Evolutionary conservation across 2,888 invertebrate species (phyloP).

Genomic region (Poecilus cupreus): DNA sequence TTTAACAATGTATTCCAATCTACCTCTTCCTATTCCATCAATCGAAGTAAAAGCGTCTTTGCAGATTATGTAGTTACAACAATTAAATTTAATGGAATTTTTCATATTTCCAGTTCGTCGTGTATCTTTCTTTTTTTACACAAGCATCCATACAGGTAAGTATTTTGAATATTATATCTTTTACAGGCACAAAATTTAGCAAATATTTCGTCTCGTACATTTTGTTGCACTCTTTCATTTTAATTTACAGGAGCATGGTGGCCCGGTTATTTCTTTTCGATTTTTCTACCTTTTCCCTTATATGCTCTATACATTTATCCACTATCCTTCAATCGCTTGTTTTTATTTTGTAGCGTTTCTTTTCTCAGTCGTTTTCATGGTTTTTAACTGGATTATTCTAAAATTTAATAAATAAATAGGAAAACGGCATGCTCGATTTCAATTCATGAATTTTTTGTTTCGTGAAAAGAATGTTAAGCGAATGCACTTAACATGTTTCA

Average conservation of each 20-base stretch:
- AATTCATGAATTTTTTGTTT: background rate
- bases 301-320: background rate
- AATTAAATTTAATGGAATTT: background rate
- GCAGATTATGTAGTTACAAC: background rate
- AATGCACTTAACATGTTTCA: background rate
- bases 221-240: no score
- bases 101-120: background rate
- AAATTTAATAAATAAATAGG: background rate
- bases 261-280: background rate
- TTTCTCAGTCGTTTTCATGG: background rate
- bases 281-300: background rate
- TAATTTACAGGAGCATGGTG: no score
- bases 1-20: background rate
- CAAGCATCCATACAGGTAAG: background rate
- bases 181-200: background rate
- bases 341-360: background rate
- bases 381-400: background rate
- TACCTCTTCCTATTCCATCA: background rate
- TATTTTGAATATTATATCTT: background rate
- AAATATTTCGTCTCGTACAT: background rate
- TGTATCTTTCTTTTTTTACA: background rate
- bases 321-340: background rate
- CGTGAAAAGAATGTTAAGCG: background rate
- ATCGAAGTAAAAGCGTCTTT: background rate
- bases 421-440: background rate